Percentiles rank a stretch among this genome's conserved stretches.
Evolutionary conservation across 2,797 vertebrate genomes (phyloP).

Genomic region (Amphiprion clarkii): DNA sequence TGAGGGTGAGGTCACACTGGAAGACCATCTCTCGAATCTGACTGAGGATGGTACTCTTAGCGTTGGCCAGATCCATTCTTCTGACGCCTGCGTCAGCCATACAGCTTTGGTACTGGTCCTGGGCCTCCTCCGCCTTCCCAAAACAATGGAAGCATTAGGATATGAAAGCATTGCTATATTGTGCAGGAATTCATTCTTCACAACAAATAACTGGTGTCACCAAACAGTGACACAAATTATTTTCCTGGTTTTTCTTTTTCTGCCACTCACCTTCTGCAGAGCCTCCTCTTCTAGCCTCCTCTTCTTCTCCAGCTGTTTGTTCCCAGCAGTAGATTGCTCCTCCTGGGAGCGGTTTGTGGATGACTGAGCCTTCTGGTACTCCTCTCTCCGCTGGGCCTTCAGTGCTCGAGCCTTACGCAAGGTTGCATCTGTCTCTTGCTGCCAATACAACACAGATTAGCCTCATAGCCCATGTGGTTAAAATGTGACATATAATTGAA

Average conservation of each 20-base stretch:
- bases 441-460: slow-evolving; percentile 75
- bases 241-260: neutral
- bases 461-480: slow-evolving; percentile 16
- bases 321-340: slow-evolving; percentile 88
- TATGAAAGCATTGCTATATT: slow-evolving; percentile 68
- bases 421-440: slow-evolving; percentile 94
- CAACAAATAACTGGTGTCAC: neutral
- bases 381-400: slow-evolving; percentile 93
- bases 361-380: slow-evolving; percentile 93
- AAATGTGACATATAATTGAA: slow-evolving; percentile 9
- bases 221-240: neutral
- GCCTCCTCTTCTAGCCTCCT: slow-evolving; percentile 94
- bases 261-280: slow-evolving; percentile 89
- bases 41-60: slow-evolving; percentile 92
- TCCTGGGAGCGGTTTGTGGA: slow-evolving; percentile 93
- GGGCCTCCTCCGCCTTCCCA: slow-evolving; percentile 93
- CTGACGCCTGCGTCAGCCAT: slow-evolving; percentile 91
- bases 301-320: slow-evolving; percentile 96
- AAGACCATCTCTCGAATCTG: slow-evolving; percentile 95
- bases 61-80: slow-evolving; percentile 88
- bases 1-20: slow-evolving; percentile 98
- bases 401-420: slow-evolving; percentile 91
- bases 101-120: slow-evolving; percentile 92
- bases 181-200: neutral
- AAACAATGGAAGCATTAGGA: slow-evolving; percentile 53